Conservation (phyloP, 2,113 vertebrate species). For the Galbula dea region DNA sequence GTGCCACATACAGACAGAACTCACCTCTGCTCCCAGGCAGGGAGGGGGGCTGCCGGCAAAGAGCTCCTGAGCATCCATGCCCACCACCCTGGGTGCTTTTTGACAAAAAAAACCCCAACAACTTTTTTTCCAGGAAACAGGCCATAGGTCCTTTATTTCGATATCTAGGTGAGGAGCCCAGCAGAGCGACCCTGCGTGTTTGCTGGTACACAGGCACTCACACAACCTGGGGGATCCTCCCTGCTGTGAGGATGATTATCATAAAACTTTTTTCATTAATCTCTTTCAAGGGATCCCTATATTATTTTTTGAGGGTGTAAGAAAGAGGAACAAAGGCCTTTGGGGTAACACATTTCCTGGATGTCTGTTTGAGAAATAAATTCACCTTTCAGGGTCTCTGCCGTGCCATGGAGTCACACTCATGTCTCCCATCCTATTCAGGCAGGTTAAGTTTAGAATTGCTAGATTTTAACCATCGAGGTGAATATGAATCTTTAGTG, state of each 20-base stretch:
- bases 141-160: background rate
- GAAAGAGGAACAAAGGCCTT: background rate
- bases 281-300: background rate
- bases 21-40: background rate
- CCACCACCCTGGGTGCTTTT: background rate
- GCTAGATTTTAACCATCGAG: fast-evolving
- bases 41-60: background rate
- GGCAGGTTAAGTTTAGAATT: background rate
- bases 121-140: background rate
- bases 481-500: background rate
- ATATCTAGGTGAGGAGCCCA: background rate
- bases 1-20: constrained; percentile 45
- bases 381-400: background rate
- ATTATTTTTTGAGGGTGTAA: background rate
- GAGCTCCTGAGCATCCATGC: background rate
- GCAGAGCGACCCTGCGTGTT: background rate
- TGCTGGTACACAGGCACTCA: background rate
- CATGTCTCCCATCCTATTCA: background rate
- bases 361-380: background rate
- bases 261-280: background rate
- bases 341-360: background rate
- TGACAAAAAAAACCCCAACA: background rate
- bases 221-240: fast-evolving
- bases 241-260: fast-evolving
- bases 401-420: fast-evolving